Evolutionary conservation across 2,888 invertebrate species (phyloP), one percentile per base, ranked within the genome.

Genomic region (Agriotes lineatus): DNA sequence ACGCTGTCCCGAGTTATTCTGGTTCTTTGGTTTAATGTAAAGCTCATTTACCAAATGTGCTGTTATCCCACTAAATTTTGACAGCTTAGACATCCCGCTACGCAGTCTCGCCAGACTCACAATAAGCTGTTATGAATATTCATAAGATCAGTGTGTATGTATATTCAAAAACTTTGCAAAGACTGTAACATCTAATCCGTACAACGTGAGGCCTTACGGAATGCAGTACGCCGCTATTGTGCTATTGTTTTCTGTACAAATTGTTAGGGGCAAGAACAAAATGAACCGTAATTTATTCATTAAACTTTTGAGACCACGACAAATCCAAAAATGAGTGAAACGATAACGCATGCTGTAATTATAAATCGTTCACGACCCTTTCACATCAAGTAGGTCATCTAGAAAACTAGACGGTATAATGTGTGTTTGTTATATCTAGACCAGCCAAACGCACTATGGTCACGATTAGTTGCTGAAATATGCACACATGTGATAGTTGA

Each of bases 101-200:
- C 39, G 63, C 19, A 33, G 44, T 62, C 59, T 20, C 12, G 20
- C 30, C 33, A 59, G 16, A 52, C 66, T 66, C 66, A 67, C 62
- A 61, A 67, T 61, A 68, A 42, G 68, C 54, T 52, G 50, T 59
- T 58, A 63, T 68, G 48, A 68, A 68, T 63, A 63, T 63, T 42
- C 44, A 68, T 63, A 42, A 16, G 50, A 68, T 68, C 44, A 52
- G 37, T 58, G 19, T 50, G 56, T 52, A 58, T 37, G 45, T 65
- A 33, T 59, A 66, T 52, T 59, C 66, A 66, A 66, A 66, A 66
- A 66, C 59, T 66, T 59, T 54, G 35, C 66, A 42, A 60, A 66
- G 66, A 59, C 66, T 58, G 42, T 59, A 44, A 42, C 60, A 60
- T 60, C 20, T 60, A 66, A 64, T 64, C 48, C 64, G 37, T 30